Evolutionary conservation across 1,140 invertebrate species (phyloP).

Genomic region (Stegodyphus dumicola): DNA sequence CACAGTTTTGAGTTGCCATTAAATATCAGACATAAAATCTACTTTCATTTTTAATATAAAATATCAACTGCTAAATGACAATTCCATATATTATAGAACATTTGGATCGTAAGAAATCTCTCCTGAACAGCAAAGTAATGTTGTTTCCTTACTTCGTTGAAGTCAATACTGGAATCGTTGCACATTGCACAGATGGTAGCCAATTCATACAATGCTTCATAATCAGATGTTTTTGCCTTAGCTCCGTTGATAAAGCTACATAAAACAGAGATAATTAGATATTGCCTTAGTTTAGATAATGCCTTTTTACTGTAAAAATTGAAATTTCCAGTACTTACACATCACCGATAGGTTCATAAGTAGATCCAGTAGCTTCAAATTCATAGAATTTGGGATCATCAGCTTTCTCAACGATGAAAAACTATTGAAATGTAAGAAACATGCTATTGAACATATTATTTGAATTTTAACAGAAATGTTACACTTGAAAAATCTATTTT

Average conservation of each 20-base stretch:
- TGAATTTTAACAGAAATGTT: too few species aligned
- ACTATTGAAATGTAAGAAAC: constrained; percentile 70
- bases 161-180: constrained; percentile 99
- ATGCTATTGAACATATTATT: too few species aligned
- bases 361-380: constrained; percentile 99
- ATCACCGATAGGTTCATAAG: constrained; percentile 98
- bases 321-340: constrained; percentile 68
- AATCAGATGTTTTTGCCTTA: constrained; percentile 85
- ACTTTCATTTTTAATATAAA: too few species aligned
- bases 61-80: too few species aligned
- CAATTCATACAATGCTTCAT: constrained; percentile 92
- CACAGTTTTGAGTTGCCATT: too few species aligned
- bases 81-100: too few species aligned
- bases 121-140: too few species aligned
- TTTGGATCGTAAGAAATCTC: too few species aligned
- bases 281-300: too few species aligned
- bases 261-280: too few species aligned
- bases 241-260: constrained; percentile 68
- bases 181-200: constrained; percentile 98
- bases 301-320: background rate
- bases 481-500: too few species aligned
- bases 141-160: constrained; percentile 80
- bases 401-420: constrained; percentile 94
- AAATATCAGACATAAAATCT: too few species aligned
- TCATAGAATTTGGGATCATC: constrained; percentile 93